Conservation (phyloP, 1,140 invertebrate genomes). For the Pogonognathellus flavescens region DNA sequence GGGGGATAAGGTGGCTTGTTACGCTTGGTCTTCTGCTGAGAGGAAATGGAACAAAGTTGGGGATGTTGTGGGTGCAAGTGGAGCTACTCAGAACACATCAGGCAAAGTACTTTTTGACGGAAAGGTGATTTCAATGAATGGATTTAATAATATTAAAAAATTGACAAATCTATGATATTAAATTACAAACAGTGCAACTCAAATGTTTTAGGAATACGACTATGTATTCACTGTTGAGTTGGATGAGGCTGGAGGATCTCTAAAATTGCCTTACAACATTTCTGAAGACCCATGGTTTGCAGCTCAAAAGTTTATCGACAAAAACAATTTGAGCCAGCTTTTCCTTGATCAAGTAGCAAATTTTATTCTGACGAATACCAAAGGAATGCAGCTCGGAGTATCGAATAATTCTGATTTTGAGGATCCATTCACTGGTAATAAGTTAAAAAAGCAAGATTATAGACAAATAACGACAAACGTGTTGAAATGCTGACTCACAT, state of each 20-base stretch:
- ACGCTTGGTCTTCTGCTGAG: conserved; percentile 82
- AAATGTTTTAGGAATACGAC: conserved; percentile 89
- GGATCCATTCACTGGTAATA: conserved; percentile 84
- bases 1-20: conserved; percentile 80
- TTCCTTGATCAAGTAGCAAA: conserved; percentile 95
- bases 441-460: too few relatives aligned
- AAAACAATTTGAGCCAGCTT: conserved; percentile 85
- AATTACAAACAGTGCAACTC: too few relatives aligned
- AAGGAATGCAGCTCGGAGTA: conserved; percentile 69
- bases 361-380: conserved; percentile 90
- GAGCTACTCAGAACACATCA: conserved; percentile 75
- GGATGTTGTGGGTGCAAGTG: conserved; percentile 87
- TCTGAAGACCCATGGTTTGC: conserved; percentile 78
- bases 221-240: conserved; percentile 96
- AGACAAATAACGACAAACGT: conserved; percentile 22
- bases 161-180: too few relatives aligned
- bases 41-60: conserved; percentile 88
- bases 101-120: conserved; percentile 87
- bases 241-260: conserved; percentile 81
- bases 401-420: conserved; percentile 65
- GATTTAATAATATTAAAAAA: too few relatives aligned
- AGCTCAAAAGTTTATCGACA: conserved; percentile 78
- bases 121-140: too few relatives aligned
- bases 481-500: conserved; percentile 18
- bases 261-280: conserved; percentile 93